Percentiles rank a stretch among this genome's conserved stretches.
These are phyloP conservation scores for Petrocephalus sullivani DNA, from an alignment of 2,797 vertebrate species.

Conservation along the genomic window DNA sequence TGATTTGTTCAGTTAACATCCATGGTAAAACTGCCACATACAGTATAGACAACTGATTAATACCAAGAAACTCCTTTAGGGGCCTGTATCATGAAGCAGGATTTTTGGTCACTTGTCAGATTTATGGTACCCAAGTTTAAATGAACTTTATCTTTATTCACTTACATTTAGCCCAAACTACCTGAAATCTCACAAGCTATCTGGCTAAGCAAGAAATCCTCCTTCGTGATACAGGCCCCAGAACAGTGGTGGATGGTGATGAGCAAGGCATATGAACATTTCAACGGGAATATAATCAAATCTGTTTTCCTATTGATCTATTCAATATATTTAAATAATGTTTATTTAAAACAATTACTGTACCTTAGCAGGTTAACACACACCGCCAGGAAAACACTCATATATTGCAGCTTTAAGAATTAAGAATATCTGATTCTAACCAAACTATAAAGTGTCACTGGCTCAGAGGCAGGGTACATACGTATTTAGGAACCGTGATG, in stretches of 20 bases:
- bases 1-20: not conserved
- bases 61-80: not conserved
- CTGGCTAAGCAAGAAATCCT: not conserved
- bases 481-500: slow-evolving; percentile 90
- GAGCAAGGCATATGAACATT: not conserved
- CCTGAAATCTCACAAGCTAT: not conserved
- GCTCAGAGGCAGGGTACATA: slow-evolving; percentile 37
- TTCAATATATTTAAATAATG: not conserved
- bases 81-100: not conserved
- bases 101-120: not conserved
- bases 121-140: not conserved
- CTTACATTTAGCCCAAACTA: not conserved
- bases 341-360: not conserved
- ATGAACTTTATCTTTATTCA: not conserved
- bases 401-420: not conserved
- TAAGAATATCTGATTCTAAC: not conserved
- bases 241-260: not conserved
- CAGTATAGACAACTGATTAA: not conserved
- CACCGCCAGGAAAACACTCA: not conserved
- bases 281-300: not conserved
- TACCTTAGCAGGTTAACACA: not conserved
- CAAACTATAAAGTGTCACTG: not conserved
- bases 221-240: not conserved
- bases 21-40: not conserved
- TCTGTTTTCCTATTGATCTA: not conserved